Conservation (phyloP, 1,140 invertebrate genomes). For the Tenebrio molitor region DNA sequence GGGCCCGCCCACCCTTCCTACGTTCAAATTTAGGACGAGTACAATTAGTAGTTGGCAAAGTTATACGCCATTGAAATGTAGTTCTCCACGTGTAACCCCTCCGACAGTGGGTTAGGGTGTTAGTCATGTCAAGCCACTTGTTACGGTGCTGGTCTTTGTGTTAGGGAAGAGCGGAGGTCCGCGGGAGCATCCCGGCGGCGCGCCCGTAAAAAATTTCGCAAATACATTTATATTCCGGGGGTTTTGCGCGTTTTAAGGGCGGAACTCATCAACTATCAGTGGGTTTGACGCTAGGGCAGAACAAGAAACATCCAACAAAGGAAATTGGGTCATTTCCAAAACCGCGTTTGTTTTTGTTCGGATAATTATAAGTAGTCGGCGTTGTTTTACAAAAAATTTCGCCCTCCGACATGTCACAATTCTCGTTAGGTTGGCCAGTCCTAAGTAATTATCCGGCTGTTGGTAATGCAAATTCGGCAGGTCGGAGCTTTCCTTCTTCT, state of each 20-base stretch:
- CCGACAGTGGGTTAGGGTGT: constrained; percentile 17
- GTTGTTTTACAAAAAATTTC: neutral
- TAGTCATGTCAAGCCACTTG: neutral
- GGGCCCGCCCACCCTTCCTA: constrained; percentile 8
- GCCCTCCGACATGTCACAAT: neutral
- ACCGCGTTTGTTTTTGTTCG: neutral
- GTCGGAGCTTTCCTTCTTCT: constrained; percentile 15
- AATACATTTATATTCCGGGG: too few species aligned
- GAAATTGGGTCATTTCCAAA: neutral
- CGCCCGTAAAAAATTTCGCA: too few species aligned
- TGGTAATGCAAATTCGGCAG: constrained; percentile 25
- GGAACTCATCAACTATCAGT: too few species aligned
- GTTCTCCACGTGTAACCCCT: constrained; percentile 9
- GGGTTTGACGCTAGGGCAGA: too few species aligned
- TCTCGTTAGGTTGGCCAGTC: constrained; percentile 4
- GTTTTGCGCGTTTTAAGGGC: too few species aligned
- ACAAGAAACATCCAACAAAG: neutral
- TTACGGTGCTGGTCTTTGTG: too few species aligned
- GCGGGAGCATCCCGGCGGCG: too few species aligned
- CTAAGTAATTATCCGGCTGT: constrained; percentile 22
- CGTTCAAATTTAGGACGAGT: neutral
- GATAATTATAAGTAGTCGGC: neutral
- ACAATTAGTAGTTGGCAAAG: constrained; percentile 13
- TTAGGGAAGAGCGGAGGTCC: too few species aligned
- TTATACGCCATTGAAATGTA: constrained; percentile 12